Evolutionary conservation across 2,888 invertebrate species (phyloP), one percentile per base, ranked within the genome.

Genomic region (Neoascia interrupta): DNA sequence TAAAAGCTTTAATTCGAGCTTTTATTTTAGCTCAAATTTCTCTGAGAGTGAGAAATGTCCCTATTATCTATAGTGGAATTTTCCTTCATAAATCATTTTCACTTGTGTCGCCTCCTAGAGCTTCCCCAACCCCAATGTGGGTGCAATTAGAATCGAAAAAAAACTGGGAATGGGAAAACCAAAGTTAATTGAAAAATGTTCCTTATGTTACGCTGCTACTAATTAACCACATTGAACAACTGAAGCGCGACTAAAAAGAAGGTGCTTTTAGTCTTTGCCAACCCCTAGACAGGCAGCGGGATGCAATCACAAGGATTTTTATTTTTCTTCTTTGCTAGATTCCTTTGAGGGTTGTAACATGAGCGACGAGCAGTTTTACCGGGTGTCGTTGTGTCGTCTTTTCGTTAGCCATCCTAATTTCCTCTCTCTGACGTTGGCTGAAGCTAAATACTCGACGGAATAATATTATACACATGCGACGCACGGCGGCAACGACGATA

Each of bases 111-210:
- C 37, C 37, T 13, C 19, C n/a, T n/a, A n/a, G n/a, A n/a, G n/a
- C n/a, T n/a, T n/a, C 39, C 28, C 1, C 39, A n/a, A 28, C 53
- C 37, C 28, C n/a, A n/a, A n/a, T n/a, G n/a, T n/a, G 4, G 45
- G 3, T 47, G 47, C 66, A 66, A 54, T 69, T 49, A 58, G 36
- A 60, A 11, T 6, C 19, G 16, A 18, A 26, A 19, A 54, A 70
- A 31, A n/a, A n/a, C n/a, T n/a, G n/a, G n/a, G 51, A 26, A 34
- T 6, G 21, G 47, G 54, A 26, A 49, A 26, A 58, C 47, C 34
- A 58, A 47, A 74, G 68, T 68, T 68, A 68, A 74, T 74, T 74
- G 74, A 68, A 74, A 74, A 74, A 54, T 28, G 21, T 28, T 74
- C 54, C 49, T 47, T 58, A n/a, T n/a, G n/a, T n/a, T n/a, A 51